These are phyloP conservation scores for Platichthys stellatus DNA, from an alignment of 2,113 vertebrate species.

Conservation along the genomic window DNA sequence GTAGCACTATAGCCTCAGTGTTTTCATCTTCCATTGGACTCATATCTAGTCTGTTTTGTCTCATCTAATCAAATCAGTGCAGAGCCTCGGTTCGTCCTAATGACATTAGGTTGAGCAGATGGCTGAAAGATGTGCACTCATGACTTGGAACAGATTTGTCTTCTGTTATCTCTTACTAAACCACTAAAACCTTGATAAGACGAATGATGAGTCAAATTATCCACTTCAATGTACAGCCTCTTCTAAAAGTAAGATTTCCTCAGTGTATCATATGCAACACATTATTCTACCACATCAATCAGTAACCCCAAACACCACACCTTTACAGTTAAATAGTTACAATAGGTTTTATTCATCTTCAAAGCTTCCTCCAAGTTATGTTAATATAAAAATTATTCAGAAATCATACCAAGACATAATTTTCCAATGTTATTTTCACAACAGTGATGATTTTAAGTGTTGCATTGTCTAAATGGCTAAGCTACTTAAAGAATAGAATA, in stretches of 20 bases:
- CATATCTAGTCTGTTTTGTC: neutral
- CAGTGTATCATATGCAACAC: neutral
- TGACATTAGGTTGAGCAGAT: conserved; percentile 47
- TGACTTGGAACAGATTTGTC: neutral
- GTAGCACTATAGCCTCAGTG: neutral
- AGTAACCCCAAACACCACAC: conserved; percentile 17
- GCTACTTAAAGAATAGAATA: conserved; percentile 57
- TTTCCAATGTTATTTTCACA: conserved; percentile 59
- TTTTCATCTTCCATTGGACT: conserved; percentile 13
- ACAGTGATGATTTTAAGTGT: conserved; percentile 54
- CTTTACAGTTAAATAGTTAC: conserved; percentile 63
- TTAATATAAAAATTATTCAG: conserved; percentile 82
- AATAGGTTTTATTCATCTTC: conserved; percentile 75
- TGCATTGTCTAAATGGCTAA: conserved; percentile 69
- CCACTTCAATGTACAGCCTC: neutral
- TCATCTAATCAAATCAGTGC: conserved; percentile 31
- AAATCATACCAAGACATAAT: conserved; percentile 71
- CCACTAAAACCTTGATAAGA: neutral
- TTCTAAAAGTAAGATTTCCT: neutral
- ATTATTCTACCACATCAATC: neutral
- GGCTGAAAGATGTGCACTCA: conserved; percentile 4
- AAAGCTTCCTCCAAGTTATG: conserved; percentile 68
- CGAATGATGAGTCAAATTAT: neutral
- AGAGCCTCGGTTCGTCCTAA: conserved; percentile 6
- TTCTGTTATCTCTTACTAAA: neutral